Evolutionary conservation across 2,797 vertebrate species (phyloP).

Genomic region (Chelon labrosus): DNA sequence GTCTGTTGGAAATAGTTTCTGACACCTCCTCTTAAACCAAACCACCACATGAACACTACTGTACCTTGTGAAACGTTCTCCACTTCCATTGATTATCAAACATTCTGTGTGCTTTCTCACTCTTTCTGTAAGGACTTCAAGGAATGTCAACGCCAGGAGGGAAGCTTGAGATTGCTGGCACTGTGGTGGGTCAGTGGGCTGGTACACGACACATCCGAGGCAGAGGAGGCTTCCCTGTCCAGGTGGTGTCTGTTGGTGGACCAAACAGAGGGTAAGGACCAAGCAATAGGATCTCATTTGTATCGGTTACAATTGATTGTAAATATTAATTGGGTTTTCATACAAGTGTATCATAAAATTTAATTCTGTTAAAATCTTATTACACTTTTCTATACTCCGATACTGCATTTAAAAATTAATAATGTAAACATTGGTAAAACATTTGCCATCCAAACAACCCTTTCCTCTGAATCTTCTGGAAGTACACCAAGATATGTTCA

Average conservation of each 20-base stretch:
- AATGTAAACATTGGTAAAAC: no score
- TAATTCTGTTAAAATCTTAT: no score
- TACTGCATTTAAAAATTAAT: no score
- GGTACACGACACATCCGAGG: conserved; percentile 90
- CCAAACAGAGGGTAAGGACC: conserved; percentile 89
- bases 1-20: not conserved
- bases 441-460: no score
- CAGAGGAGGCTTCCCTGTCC: conserved; percentile 90
- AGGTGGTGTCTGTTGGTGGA: conserved; percentile 95
- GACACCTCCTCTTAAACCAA: not conserved
- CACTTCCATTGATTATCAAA: not conserved
- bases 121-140: conserved; percentile 83
- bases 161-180: conserved; percentile 97
- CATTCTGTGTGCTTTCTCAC: not conserved
- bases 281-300: not conserved
- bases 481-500: no score
- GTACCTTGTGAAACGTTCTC: no score
- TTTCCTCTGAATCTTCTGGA: no score
- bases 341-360: no score
- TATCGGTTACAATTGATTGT: not conserved
- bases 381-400: no score
- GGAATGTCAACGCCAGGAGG: conserved; percentile 93
- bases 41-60: not conserved
- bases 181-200: conserved; percentile 96
- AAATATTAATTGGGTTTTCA: not conserved